These are phyloP conservation scores for Temnothorax rugatulus DNA, from an alignment of 2,888 invertebrate genomes.

Conservation along the genomic window DNA sequence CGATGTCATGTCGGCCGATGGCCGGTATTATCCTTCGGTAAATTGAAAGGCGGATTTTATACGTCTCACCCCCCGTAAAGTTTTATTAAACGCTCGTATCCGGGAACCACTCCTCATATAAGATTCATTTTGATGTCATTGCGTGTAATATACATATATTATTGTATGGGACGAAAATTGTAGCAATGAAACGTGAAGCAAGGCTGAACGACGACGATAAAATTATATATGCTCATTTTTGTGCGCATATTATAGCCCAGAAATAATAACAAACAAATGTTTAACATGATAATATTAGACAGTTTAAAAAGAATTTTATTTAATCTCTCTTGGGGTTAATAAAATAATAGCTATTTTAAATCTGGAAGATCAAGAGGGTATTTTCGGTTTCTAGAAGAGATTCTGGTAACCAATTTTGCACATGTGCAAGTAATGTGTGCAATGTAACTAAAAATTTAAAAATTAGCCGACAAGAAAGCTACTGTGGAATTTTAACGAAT, in stretches of 20 bases:
- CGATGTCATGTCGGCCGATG: background rate
- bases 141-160: background rate
- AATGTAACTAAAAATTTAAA: background rate
- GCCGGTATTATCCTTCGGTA: slow-evolving; percentile 10
- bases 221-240: background rate
- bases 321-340: background rate
- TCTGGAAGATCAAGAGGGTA: background rate
- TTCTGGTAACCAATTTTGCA: background rate
- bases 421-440: background rate
- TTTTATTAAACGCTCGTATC: slow-evolving; percentile 31
- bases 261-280: background rate
- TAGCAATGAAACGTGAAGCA: background rate
- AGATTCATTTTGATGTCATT: background rate
- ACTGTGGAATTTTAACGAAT: slow-evolving; percentile 20
- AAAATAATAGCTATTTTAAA: background rate
- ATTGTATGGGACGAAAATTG: background rate
- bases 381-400: background rate
- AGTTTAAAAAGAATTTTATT: background rate
- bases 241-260: background rate
- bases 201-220: background rate
- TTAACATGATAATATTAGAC: background rate
- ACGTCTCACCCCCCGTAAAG: too few relatives aligned
- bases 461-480: background rate
- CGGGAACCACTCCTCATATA: background rate
- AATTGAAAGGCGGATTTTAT: slow-evolving; percentile 29